Evolutionary conservation across 2,113 vertebrate species (phyloP).

Genomic region (Andinoacara biseriatus): DNA sequence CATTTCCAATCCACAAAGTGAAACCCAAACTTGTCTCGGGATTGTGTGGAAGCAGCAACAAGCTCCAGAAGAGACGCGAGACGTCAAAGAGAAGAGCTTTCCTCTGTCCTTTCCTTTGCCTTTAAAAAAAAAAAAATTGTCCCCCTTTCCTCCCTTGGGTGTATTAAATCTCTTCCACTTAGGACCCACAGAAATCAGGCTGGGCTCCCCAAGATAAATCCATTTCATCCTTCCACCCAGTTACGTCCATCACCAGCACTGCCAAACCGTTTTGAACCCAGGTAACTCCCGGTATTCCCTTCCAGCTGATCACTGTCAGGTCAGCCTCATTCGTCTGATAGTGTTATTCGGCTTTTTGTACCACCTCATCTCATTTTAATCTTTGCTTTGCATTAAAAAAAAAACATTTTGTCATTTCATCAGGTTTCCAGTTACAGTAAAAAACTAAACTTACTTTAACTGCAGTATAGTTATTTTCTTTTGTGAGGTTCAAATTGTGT

Average conservation of each 20-base stretch:
- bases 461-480: background rate
- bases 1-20: slow-evolving; percentile 42
- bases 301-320: slow-evolving; percentile 4
- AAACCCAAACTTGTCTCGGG: slow-evolving; percentile 36
- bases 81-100: background rate
- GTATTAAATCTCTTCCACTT: slow-evolving; percentile 37
- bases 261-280: slow-evolving; percentile 18
- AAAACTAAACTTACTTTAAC: too few relatives aligned
- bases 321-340: background rate
- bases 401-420: background rate
- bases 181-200: slow-evolving; percentile 9
- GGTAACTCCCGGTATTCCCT: slow-evolving; percentile 44
- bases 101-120: background rate
- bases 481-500: background rate
- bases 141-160: background rate
- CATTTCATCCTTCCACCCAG: background rate
- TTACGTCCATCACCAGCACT: background rate
- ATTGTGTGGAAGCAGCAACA: slow-evolving; percentile 17
- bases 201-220: background rate
- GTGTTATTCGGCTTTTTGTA: too few relatives aligned
- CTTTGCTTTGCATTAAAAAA: background rate
- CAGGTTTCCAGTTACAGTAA: background rate
- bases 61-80: slow-evolving; percentile 17
- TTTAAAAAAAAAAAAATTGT: too few relatives aligned
- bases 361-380: background rate